A percentile compares a stretch with the other conserved stretches of the same genome.
These are phyloP conservation scores for Penaeus chinensis DNA, from an alignment of 1,140 invertebrate species.

Conservation along the genomic window DNA sequence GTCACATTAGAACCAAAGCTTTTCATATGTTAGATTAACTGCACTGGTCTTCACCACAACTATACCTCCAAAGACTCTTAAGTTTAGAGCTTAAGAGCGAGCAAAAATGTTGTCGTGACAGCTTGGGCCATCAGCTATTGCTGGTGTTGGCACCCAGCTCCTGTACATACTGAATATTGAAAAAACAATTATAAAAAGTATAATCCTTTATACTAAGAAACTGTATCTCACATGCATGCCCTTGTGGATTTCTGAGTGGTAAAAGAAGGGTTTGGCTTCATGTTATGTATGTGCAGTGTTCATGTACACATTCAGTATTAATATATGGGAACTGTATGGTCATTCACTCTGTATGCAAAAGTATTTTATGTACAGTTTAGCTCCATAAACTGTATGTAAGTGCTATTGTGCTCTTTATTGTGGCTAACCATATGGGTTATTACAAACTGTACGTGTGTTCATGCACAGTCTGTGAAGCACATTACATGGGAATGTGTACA, in stretches of 20 bases:
- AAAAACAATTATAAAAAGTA: not conserved
- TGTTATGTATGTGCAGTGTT: constrained; percentile 14
- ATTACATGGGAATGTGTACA: no score
- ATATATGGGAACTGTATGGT: constrained; percentile 10
- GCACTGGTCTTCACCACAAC: constrained; percentile 2
- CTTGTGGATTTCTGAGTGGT: not conserved
- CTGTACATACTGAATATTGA: constrained; percentile 10
- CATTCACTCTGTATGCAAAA: not conserved
- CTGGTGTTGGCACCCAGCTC: not conserved
- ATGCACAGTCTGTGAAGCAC: no score
- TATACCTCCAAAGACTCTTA: constrained; percentile 32
- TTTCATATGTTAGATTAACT: not conserved
- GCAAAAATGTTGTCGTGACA: constrained; percentile 3
- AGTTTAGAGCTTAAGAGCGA: not conserved
- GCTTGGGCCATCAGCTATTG: not conserved
- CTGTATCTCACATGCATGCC: not conserved
- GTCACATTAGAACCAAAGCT: constrained; percentile 37
- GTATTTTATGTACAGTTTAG: not conserved
- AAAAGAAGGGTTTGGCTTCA: not conserved
- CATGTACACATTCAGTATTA: constrained; percentile 13
- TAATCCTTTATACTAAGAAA: constrained; percentile 9
- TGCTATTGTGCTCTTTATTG: not conserved
- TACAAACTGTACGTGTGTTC: no score
- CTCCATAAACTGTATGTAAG: constrained; percentile 16
- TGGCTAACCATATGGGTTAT: no score